Conservation (phyloP, 2,797 vertebrate genomes). For the Mastacembelus armatus region DNA sequence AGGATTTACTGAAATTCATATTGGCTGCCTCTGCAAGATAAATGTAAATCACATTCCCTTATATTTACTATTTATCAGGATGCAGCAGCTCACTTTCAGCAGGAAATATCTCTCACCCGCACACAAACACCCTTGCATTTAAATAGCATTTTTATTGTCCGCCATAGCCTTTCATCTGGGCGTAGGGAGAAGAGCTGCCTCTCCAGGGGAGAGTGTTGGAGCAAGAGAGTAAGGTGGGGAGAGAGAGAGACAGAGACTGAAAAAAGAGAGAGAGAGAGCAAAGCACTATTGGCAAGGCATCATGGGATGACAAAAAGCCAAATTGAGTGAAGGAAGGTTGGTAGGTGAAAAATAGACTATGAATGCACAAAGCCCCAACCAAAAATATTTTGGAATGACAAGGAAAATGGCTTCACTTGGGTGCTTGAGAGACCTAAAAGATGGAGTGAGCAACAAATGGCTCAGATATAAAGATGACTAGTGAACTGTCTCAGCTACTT, state of each 20-base stretch:
- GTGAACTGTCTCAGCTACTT: constrained; percentile 13
- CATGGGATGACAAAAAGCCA: constrained; percentile 79
- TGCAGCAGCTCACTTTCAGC: constrained; percentile 87
- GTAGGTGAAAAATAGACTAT: constrained; percentile 81
- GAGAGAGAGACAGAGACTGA: constrained; percentile 33
- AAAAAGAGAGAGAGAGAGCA: constrained; percentile 52
- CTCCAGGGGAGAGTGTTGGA: constrained; percentile 81
- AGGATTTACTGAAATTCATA: constrained; percentile 90
- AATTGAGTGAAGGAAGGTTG: constrained; percentile 76
- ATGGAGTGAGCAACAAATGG: constrained; percentile 75
- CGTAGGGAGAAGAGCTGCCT: constrained; percentile 89
- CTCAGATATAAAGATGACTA: constrained; percentile 48
- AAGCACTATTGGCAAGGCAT: constrained; percentile 77
- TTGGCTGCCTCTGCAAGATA: constrained; percentile 90
- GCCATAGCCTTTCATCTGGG: constrained; percentile 86
- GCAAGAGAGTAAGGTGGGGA: constrained; percentile 73
- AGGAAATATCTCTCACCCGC: constrained; percentile 87
- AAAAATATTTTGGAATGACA: constrained; percentile 78
- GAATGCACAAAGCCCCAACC: constrained; percentile 70
- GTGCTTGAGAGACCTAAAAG: constrained; percentile 55
- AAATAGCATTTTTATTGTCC: constrained; percentile 89
- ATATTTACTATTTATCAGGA: constrained; percentile 88
- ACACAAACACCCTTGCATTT: constrained; percentile 88
- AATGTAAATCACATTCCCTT: constrained; percentile 88
- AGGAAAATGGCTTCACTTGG: constrained; percentile 71